These are phyloP conservation scores for Nothobranchius furzeri DNA, from an alignment of 2,113 vertebrate genomes.

Conservation along the genomic window DNA sequence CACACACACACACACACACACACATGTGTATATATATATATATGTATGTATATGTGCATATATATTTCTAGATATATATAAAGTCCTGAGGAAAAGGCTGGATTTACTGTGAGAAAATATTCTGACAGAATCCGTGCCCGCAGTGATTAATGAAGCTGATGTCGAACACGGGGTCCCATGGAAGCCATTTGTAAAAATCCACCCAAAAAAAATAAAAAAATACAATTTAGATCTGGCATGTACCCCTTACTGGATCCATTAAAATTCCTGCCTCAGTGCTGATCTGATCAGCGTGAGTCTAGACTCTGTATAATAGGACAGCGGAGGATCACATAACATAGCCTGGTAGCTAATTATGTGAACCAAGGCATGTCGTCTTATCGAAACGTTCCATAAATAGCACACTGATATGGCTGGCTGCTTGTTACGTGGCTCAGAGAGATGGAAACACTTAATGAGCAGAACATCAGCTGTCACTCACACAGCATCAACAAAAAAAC, in stretches of 20 bases:
- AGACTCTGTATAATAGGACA: constrained; percentile 58
- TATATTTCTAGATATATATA: too few species aligned
- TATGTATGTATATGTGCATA: too few species aligned
- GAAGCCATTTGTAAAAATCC: constrained; percentile 52
- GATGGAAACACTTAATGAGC: constrained; percentile 51
- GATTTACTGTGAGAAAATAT: constrained; percentile 57
- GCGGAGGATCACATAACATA: constrained; percentile 68
- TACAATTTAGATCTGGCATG: constrained; percentile 47
- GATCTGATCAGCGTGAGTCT: constrained; percentile 67
- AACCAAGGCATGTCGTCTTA: constrained; percentile 69
- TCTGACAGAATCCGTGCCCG: constrained; percentile 31
- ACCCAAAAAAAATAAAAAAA: constrained; percentile 26
- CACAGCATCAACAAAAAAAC: constrained; percentile 21
- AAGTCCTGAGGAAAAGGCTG: constrained; percentile 27
- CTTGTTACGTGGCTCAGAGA: constrained; percentile 31
- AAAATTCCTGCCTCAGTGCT: constrained; percentile 60
- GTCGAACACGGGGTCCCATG: constrained; percentile 45
- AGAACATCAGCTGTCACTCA: constrained; percentile 16
- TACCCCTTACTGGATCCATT: constrained; percentile 53
- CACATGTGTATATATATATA: too few species aligned
- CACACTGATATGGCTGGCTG: constrained; percentile 37
- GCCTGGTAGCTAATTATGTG: constrained; percentile 68
- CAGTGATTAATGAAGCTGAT: constrained; percentile 61
- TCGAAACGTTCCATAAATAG: constrained; percentile 67
- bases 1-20: too few species aligned